phyloP scores from a whole-genome alignment of 2,888 invertebrate species.

The Cryptus armator region DNA sequence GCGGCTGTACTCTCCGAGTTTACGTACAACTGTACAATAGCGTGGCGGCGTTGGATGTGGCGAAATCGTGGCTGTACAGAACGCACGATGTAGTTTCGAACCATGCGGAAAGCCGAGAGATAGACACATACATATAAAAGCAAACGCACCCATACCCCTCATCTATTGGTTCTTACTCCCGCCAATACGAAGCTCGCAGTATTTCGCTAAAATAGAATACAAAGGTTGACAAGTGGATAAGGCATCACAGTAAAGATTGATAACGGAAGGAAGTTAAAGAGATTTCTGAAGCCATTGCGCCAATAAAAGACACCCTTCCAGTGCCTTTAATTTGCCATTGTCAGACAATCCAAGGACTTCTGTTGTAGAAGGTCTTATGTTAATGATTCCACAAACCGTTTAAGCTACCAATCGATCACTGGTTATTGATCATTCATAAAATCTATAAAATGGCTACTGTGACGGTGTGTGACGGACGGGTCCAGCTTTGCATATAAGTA shows the following conservation, averaged over 20 bases:
- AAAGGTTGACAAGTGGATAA: not conserved
- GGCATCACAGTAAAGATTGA: slow-evolving; percentile 41
- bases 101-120: slow-evolving; percentile 29
- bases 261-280: slow-evolving; percentile 53
- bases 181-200: slow-evolving; percentile 31
- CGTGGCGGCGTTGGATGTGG: slow-evolving; percentile 38
- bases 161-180: not conserved
- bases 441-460: not conserved
- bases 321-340: slow-evolving; percentile 10
- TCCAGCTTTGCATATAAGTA: too few relatives aligned
- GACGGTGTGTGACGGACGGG: too few relatives aligned
- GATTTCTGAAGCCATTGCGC: slow-evolving; percentile 46
- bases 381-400: not conserved
- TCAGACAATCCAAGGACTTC: not conserved
- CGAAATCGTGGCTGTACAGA: slow-evolving; percentile 50
- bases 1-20: slow-evolving; percentile 52
- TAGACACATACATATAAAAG: slow-evolving; percentile 1
- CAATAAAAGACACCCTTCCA: slow-evolving; percentile 23
- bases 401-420: not conserved
- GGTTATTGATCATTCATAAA: not conserved
- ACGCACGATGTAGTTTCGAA: slow-evolving; percentile 47
- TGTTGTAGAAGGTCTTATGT: not conserved
- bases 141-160: slow-evolving; percentile 5
- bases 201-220: slow-evolving; percentile 35
- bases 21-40: slow-evolving; percentile 61